Evolutionary conservation across 2,797 vertebrate species (phyloP).

Genomic region (Hydrolagus colliei): DNA sequence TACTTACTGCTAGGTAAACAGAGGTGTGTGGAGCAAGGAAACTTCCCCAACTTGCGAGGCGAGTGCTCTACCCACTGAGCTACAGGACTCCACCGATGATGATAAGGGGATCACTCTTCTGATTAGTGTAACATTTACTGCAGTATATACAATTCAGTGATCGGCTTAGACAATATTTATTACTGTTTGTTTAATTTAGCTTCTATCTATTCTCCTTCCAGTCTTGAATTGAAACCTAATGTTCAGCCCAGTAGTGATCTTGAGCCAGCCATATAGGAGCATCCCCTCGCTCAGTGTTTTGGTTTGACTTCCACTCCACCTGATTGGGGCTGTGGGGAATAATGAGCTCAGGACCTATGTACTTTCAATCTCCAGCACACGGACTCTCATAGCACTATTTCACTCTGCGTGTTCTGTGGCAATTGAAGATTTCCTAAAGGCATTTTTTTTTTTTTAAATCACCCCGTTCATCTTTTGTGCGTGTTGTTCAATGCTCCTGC

Average conservation of each 20-base stretch:
- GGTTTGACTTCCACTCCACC: neutral
- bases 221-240: neutral
- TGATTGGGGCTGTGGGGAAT: neutral
- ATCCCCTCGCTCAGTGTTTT: neutral
- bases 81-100: no score
- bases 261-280: no score
- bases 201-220: neutral
- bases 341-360: neutral
- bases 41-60: no score
- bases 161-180: no score
- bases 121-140: no score
- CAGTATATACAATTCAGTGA: no score
- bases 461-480: constrained; percentile 56
- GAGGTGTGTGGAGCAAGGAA: no score
- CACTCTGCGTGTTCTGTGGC: neutral
- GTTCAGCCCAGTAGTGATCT: neutral
- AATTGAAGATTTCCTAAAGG: neutral
- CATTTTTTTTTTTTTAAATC: neutral
- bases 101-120: no score
- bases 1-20: no score
- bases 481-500: constrained; percentile 63
- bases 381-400: neutral
- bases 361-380: neutral
- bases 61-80: no score
- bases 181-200: no score